phyloP scores from a whole-genome alignment of 2,113 vertebrate genomes.

The Gila orcuttii region DNA sequence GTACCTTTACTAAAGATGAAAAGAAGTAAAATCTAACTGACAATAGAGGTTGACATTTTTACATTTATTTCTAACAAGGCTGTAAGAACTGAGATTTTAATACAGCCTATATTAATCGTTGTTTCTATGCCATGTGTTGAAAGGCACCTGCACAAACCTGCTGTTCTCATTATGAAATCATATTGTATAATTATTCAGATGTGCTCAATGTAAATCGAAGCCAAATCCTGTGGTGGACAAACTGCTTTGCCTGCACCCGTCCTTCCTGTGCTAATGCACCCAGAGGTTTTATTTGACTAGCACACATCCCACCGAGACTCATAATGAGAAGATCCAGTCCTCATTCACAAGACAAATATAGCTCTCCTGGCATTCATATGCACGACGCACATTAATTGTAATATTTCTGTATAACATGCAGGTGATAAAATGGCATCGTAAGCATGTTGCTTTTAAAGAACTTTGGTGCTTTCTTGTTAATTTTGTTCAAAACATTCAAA shows the following conservation, averaged over 20 bases:
- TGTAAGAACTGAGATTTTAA: background rate
- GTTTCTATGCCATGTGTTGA: background rate
- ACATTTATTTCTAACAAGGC: background rate
- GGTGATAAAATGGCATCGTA: background rate
- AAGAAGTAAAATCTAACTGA: no score
- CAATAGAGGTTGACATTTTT: no score
- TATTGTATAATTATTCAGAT: conserved; percentile 1
- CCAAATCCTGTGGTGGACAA: background rate
- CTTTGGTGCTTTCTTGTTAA: background rate
- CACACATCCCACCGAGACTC: background rate
- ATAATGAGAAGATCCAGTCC: background rate
- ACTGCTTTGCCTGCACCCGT: conserved; percentile 28
- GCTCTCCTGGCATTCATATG: background rate
- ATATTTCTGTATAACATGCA: background rate
- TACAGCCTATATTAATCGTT: background rate
- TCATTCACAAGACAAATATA: conserved; percentile 17
- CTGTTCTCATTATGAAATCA: background rate
- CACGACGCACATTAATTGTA: background rate
- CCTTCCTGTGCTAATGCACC: conserved; percentile 11
- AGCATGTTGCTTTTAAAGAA: background rate
- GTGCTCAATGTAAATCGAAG: conserved; percentile 7
- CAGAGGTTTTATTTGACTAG: conserved; percentile 36
- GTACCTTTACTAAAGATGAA: no score
- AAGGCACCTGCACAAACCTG: background rate
- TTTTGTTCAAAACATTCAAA: background rate